phyloP scores from a whole-genome alignment of 2,888 invertebrate genomes.

The Cantharis lateralis region DNA sequence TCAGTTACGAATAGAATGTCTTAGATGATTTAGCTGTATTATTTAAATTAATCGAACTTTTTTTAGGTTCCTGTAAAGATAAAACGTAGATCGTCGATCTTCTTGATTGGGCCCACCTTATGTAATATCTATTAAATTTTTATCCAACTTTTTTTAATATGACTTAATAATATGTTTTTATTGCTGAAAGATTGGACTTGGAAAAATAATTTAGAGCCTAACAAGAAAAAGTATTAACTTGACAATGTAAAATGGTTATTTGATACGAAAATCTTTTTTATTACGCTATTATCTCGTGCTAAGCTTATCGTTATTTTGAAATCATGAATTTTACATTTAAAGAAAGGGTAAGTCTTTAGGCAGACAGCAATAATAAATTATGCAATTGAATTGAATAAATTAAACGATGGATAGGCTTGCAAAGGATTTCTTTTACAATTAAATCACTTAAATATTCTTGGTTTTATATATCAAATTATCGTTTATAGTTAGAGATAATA shows the following conservation, averaged over 20 bases:
- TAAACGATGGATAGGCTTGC: neutral
- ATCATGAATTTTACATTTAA: neutral
- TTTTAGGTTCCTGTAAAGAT: no score
- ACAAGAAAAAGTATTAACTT: neutral
- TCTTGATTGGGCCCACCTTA: no score
- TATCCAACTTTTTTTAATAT: neutral
- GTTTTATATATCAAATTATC: conserved; percentile 18
- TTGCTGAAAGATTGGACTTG: neutral
- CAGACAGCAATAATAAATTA: neutral
- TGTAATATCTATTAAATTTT: no score
- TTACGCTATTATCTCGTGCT: conserved; percentile 20
- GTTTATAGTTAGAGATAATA: conserved; percentile 24
- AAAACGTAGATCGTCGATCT: no score
- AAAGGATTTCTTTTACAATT: neutral
- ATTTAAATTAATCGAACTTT: no score
- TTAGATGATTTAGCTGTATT: no score
- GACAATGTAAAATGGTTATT: conserved; percentile 17
- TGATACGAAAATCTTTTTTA: conserved; percentile 24
- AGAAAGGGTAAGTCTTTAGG: neutral
- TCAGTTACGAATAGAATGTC: no score
- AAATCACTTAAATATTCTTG: neutral
- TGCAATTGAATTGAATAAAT: conserved; percentile 17
- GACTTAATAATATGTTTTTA: neutral
- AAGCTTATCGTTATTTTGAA: conserved; percentile 12
- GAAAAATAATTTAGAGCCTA: neutral